Evolutionary conservation across 2,797 vertebrate genomes (phyloP).

Genomic region (Anabacerthia variegaticeps): DNA sequence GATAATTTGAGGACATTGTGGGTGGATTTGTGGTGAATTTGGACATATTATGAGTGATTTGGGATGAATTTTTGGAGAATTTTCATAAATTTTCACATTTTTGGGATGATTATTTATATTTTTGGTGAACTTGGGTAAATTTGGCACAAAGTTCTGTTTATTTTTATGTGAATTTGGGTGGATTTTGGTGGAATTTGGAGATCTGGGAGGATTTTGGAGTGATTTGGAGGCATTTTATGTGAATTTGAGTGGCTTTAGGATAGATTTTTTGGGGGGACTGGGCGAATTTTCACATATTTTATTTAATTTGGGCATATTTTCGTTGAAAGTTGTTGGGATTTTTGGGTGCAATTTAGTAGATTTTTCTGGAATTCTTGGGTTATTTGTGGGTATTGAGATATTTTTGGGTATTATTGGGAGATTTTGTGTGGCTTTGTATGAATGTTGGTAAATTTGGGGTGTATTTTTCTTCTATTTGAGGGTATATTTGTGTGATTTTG

Average conservation of each 20-base stretch:
- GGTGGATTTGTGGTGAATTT: not conserved
- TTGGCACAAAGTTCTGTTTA: not conserved
- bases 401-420: rapidly evolving
- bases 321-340: not conserved
- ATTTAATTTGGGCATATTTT: not conserved
- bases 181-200: not conserved
- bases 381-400: not conserved
- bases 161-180: not conserved
- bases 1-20: rapidly evolving
- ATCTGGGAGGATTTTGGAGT: not conserved
- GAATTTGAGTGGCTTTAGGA: no score
- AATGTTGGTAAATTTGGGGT: not conserved
- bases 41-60: no score
- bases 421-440: not conserved
- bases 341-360: not conserved
- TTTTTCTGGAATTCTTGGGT: not conserved
- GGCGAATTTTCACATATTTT: not conserved
- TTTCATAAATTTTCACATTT: not conserved
- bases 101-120: rapidly evolving
- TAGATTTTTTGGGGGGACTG: no score
- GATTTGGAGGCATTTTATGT: rapidly evolving
- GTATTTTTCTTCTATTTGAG: not conserved
- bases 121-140: rapidly evolving
- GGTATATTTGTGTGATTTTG: rapidly evolving
- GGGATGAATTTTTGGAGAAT: not conserved